These are phyloP conservation scores for Melanotaenia parkinsoni DNA, from an alignment of 2,797 vertebrate genomes.

Conservation along the genomic window DNA sequence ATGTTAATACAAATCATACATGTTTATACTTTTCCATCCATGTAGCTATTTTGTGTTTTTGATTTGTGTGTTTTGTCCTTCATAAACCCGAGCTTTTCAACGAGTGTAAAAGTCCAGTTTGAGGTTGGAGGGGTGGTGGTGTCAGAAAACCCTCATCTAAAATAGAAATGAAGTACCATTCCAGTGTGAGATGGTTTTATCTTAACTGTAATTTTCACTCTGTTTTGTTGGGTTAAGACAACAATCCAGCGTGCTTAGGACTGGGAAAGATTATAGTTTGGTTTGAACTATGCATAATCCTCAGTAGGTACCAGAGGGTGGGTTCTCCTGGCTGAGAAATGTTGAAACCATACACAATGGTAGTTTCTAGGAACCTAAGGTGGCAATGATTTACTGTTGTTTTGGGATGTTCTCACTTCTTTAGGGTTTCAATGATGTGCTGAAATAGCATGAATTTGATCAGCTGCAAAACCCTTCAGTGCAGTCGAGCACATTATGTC, in stretches of 20 bases:
- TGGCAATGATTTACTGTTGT: too few species aligned
- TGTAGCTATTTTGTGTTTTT: neutral
- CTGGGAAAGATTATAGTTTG: neutral
- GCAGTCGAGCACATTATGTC: neutral
- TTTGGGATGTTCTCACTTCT: neutral
- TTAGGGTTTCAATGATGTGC: neutral
- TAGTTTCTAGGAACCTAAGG: neutral
- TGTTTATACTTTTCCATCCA: neutral
- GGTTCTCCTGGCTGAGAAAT: neutral
- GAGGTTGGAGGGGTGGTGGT: neutral
- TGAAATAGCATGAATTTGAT: neutral
- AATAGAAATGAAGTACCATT: neutral
- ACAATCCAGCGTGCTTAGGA: neutral
- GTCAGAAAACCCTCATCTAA: neutral
- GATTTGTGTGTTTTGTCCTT: too few species aligned
- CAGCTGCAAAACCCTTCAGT: neutral
- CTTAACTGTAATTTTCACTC: neutral
- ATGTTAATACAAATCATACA: neutral
- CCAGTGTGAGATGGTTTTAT: neutral
- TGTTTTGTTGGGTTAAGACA: neutral
- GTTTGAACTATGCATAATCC: neutral
- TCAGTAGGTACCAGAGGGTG: neutral
- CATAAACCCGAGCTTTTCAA: too few species aligned
- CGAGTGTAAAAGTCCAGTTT: too few species aligned
- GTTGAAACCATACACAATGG: neutral